Base-by-base conservation (phyloP, 1,140 invertebrate species). In the Cotesia typhae region DNA sequence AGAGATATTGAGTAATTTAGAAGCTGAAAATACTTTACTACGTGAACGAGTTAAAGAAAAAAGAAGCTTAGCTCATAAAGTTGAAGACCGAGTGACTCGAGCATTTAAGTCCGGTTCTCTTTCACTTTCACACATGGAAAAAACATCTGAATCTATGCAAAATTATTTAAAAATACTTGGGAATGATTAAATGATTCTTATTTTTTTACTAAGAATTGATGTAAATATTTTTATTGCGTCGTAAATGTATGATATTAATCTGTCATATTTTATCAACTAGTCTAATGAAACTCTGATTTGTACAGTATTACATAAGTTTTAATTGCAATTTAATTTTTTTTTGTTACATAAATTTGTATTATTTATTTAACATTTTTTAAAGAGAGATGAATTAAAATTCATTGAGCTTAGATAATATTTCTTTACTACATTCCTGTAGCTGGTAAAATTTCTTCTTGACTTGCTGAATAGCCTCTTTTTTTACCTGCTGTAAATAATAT, bases 21-120 rank as follows among this genome's bases (percentile, higher is more conserved):
- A 83, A 70, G 74, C 72, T 17, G 81, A 81, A 52, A 84, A 84
- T 67, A 28, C 66, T 61, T n/a, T 6, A 7, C 35, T 83, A 41
- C 76, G 78, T 67, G 47, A 77, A 28, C 17, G 68, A 53, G 37
- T 84, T 28, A 17, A 59, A 1, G 61, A 77, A 36, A 75, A 60
- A 63, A 78, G 83, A 74, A 57, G 66, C 9, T 74, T 41, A 38
- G 14, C 52, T 36, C 61, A 65, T 7, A 69, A 55, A 14, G 59
- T 63, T 17, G 70, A 74, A 9, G 57, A 70, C 9, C 69, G 52
- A 47, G 38, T 70, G 12, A 75, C 72, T n/a, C 55, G 67, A 38
- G 73, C 74, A 20, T 14, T 68, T 3, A 79, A 70, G 59, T 72
- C 70, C n/a, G 74, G 67, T 41, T 61, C 17, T 70, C 4, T 67